A percentile compares a stretch with the other conserved stretches of the same genome.
Evolutionary conservation across 2,888 invertebrate species (phyloP).

Genomic region (Scaptomyza flava): DNA sequence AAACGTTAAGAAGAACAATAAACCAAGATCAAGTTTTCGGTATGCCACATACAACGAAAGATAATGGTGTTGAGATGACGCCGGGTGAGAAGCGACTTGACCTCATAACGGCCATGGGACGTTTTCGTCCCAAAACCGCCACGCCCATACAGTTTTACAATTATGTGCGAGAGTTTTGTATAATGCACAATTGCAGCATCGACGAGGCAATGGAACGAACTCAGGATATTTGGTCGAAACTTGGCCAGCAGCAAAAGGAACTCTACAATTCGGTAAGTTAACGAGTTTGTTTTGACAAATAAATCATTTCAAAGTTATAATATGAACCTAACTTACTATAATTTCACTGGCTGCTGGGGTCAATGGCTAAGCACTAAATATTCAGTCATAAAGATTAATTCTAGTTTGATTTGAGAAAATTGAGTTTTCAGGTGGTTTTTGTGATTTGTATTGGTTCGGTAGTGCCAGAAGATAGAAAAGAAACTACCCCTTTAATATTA

Average conservation of each 20-base stretch:
- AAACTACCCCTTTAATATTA: too few species aligned
- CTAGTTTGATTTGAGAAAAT: not conserved
- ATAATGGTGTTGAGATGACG: not conserved
- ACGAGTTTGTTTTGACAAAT: not conserved
- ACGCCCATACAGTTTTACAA: conserved; percentile 65
- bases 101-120: conserved; percentile 36
- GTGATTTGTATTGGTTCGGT: not conserved
- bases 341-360: too few species aligned
- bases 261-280: conserved; percentile 59
- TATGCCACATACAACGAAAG: not conserved
- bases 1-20: not conserved
- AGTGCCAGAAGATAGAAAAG: not conserved
- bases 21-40: not conserved
- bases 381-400: too few species aligned
- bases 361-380: too few species aligned
- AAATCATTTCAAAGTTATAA: too few species aligned
- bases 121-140: conserved; percentile 41
- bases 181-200: conserved; percentile 68
- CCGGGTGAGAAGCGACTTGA: conserved; percentile 23
- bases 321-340: too few species aligned
- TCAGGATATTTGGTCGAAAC: conserved; percentile 37
- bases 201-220: conserved; percentile 62
- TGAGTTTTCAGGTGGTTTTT: too few species aligned
- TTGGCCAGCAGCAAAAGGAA: conserved; percentile 35
- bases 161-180: conserved; percentile 62